phyloP scores from a whole-genome alignment of 2,888 invertebrate genomes.

The Lepetodrilus schrolli region DNA sequence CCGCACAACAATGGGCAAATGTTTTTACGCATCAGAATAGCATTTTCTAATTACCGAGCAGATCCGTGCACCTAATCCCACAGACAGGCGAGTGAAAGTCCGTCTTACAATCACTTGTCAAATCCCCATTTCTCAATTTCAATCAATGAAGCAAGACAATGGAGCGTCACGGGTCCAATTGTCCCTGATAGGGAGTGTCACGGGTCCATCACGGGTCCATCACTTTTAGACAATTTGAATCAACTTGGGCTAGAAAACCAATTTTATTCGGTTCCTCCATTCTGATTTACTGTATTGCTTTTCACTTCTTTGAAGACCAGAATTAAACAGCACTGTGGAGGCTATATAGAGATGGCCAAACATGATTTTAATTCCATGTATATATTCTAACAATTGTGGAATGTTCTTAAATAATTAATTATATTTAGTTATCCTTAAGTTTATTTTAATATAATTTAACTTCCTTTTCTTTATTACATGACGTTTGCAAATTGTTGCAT shows the following conservation, averaged over 20 bases:
- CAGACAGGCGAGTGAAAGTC: neutral
- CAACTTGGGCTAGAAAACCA: slow-evolving; percentile 14
- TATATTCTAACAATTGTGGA: too few species aligned
- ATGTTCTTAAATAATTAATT: too few species aligned
- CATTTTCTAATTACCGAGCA: slow-evolving; percentile 15
- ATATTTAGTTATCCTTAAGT: too few species aligned
- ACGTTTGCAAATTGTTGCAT: too few species aligned
- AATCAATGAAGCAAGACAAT: slow-evolving; percentile 9
- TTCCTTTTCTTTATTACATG: too few species aligned
- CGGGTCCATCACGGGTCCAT: neutral
- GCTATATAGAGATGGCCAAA: neutral
- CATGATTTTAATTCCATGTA: neutral
- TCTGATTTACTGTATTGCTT: slow-evolving; percentile 22
- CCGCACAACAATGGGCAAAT: neutral
- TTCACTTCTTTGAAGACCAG: slow-evolving; percentile 20
- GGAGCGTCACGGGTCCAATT: slow-evolving; percentile 12
- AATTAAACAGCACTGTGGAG: slow-evolving; percentile 14
- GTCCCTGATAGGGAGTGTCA: slow-evolving; percentile 9
- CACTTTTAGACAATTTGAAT: slow-evolving; percentile 26
- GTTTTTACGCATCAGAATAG: neutral
- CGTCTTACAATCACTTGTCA: neutral
- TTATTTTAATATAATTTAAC: too few species aligned
- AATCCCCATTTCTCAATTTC: slow-evolving; percentile 1
- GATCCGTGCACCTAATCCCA: neutral
- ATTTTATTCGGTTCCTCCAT: slow-evolving; percentile 2